Evolutionary conservation across 37 sponge, comb jelly and placozoan genomes (phyloP), one percentile per base, ranked within the genome.

Genomic region (Haliclona indistincta): DNA sequence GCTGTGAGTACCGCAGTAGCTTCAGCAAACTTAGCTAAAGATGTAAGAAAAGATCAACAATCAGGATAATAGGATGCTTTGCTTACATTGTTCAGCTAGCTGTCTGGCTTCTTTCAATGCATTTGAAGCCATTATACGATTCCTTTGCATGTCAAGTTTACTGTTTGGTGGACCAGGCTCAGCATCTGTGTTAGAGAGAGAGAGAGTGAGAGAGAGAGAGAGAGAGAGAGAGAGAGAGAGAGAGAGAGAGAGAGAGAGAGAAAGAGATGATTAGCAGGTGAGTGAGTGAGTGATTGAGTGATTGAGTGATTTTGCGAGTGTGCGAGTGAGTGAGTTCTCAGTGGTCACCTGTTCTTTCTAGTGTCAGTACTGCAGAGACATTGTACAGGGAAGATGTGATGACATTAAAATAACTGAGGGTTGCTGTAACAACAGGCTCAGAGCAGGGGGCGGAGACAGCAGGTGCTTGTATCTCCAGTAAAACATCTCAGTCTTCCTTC

Each of bases 401-500:
- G 38, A 90, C 84, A 61, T 95, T 91, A 85, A 95, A 95, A 69
- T 95, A 95, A 38, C 82, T 78, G 32, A 95, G 77, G 2, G 74
- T 70, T n/a, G 76, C 74, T 3, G 13, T 55, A 17, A 88, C 38
- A 33, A 81, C 64, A 19, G 38, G 29, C 68, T 76, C 71, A 23
- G 40, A 43, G 28, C 25, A 51, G 0, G 70, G 75, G 23, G 45
- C 70, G 3, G 67, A 52, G 22, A 80, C 43, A 25, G 81, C 78
- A 0, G 91, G 89, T 3, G 91, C 82, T 20, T 75, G 62, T 42
- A 95, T 22, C 69, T 88, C 82, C 63, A 95, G 15, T 35, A 95
- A 71, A 39, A 95, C 82, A 38, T 95, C 95, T 43, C n/a, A n/a
- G n/a, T n/a, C 91, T 78, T 61, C 77, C 82, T 73, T 95, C 95